Evolutionary conservation across 2,888 invertebrate genomes (phyloP).

Genomic region (Hermodice carunculata): DNA sequence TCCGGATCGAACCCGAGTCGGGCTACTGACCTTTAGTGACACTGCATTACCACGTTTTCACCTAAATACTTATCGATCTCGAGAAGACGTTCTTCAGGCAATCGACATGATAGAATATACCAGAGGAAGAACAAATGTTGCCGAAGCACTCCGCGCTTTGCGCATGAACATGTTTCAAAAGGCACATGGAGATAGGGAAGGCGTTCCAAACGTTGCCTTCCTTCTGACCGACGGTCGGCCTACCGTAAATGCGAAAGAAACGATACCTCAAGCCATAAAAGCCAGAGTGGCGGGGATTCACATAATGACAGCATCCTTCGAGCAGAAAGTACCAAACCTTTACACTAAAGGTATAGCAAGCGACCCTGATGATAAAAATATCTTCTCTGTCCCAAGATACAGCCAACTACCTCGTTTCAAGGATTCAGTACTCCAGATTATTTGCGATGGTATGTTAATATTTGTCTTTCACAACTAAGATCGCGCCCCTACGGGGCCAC

Average conservation of each 20-base stretch:
- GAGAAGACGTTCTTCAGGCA: slow-evolving; percentile 20
- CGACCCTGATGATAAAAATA: slow-evolving; percentile 27
- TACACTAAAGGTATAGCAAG: slow-evolving; percentile 34
- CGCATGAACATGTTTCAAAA: slow-evolving; percentile 9
- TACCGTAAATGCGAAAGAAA: slow-evolving; percentile 52
- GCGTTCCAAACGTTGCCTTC: slow-evolving; percentile 22
- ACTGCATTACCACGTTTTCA: slow-evolving; percentile 44
- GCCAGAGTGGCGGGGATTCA: slow-evolving; percentile 30
- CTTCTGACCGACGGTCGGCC: slow-evolving; percentile 52
- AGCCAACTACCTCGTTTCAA: slow-evolving; percentile 15
- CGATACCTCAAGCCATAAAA: slow-evolving; percentile 54
- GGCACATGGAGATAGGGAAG: slow-evolving; percentile 2
- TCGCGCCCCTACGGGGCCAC: too few relatives aligned
- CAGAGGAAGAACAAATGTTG: slow-evolving; percentile 18
- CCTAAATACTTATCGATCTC: slow-evolving; percentile 3
- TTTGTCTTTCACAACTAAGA: too few relatives aligned
- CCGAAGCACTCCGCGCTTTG: slow-evolving; percentile 11
- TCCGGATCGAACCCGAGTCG: slow-evolving; percentile 51
- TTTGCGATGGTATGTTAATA: slow-evolving; percentile 35
- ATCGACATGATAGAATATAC: background rate
- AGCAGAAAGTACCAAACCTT: slow-evolving; percentile 14
- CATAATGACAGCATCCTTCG: slow-evolving; percentile 26
- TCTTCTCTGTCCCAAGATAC: slow-evolving; percentile 26
- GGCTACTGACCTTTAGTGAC: slow-evolving; percentile 54
- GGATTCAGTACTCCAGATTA: slow-evolving; percentile 3